phyloP scores from a whole-genome alignment of 2,888 invertebrate genomes.

The Drosophila ustulata region DNA sequence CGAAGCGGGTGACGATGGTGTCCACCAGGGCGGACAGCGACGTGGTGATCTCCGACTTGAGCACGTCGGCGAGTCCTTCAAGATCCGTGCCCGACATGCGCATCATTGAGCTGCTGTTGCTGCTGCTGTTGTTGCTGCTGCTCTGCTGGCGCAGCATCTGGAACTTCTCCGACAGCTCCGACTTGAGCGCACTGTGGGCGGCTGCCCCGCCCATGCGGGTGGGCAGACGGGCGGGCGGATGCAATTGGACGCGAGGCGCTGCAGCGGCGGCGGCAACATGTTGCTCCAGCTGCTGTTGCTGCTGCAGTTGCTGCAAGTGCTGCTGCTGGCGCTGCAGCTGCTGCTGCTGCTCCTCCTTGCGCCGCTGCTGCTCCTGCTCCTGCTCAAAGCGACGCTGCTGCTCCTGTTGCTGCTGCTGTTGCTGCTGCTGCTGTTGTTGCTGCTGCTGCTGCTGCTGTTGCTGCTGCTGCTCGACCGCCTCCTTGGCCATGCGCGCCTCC shows the following conservation, averaged over 20 bases:
- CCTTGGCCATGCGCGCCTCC: slow-evolving; percentile 90
- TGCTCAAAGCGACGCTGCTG: slow-evolving; percentile 87
- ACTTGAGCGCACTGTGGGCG: slow-evolving; percentile 86
- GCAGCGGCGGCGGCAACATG: slow-evolving; percentile 68
- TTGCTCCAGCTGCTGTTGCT: slow-evolving; percentile 85
- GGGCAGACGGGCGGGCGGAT: slow-evolving; percentile 81
- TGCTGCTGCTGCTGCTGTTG: slow-evolving; percentile 87
- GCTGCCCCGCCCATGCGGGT: slow-evolving; percentile 77
- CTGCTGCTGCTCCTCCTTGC: slow-evolving; percentile 84
- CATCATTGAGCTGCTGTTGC: slow-evolving; percentile 88
- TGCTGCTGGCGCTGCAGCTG: slow-evolving; percentile 85
- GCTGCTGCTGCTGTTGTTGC: slow-evolving; percentile 85
- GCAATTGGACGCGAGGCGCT: slow-evolving; percentile 78
- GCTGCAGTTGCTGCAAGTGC: slow-evolving; percentile 84
- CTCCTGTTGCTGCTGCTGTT: slow-evolving; percentile 85
- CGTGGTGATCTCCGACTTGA: slow-evolving; percentile 95
- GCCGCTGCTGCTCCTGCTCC: slow-evolving; percentile 86
- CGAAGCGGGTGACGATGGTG: slow-evolving; percentile 93
- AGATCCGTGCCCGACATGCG: slow-evolving; percentile 92
- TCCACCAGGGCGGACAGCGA: slow-evolving; percentile 94
- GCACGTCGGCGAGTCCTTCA: slow-evolving; percentile 94
- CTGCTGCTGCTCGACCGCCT: slow-evolving; percentile 87
- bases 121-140: slow-evolving; percentile 87
- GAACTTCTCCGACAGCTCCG: slow-evolving; percentile 91
- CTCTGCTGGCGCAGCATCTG: slow-evolving; percentile 88